Conservation (phyloP, 2,888 invertebrate species). For the Epiblema foenella region DNA sequence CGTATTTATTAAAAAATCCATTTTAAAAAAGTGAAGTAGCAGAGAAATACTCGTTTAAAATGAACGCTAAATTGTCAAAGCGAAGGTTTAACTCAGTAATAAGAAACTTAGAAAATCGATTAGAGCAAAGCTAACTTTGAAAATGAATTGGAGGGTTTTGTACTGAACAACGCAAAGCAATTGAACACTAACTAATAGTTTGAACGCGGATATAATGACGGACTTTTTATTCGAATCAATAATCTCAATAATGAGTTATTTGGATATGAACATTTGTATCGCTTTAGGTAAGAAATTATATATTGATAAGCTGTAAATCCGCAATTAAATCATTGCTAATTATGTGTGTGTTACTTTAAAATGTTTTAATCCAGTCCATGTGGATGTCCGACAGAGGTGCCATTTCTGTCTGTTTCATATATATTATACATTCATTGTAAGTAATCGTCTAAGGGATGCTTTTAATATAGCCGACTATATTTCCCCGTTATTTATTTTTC, state of each 20-base stretch:
- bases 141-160: conserved; percentile 25
- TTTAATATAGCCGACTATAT: too few relatives aligned
- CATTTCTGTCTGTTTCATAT: too few relatives aligned
- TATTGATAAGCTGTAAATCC: too few relatives aligned
- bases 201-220: background rate
- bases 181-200: background rate
- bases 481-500: background rate
- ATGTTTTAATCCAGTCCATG: too few relatives aligned
- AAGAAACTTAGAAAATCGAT: conserved; percentile 31
- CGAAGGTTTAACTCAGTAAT: conserved; percentile 26
- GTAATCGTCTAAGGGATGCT: too few relatives aligned
- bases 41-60: conserved; percentile 24
- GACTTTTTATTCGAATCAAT: background rate
- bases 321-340: too few relatives aligned
- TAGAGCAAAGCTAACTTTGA: conserved; percentile 32
- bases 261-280: background rate
- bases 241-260: background rate
- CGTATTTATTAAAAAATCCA: background rate
- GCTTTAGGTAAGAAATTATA: background rate
- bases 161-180: conserved; percentile 3
- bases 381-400: too few relatives aligned
- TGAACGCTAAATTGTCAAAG: conserved; percentile 32
- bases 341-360: too few relatives aligned
- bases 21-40: background rate
- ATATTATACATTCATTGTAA: too few relatives aligned